Conservation (phyloP, 2,888 invertebrate species). For the Phorcus lineatus region DNA sequence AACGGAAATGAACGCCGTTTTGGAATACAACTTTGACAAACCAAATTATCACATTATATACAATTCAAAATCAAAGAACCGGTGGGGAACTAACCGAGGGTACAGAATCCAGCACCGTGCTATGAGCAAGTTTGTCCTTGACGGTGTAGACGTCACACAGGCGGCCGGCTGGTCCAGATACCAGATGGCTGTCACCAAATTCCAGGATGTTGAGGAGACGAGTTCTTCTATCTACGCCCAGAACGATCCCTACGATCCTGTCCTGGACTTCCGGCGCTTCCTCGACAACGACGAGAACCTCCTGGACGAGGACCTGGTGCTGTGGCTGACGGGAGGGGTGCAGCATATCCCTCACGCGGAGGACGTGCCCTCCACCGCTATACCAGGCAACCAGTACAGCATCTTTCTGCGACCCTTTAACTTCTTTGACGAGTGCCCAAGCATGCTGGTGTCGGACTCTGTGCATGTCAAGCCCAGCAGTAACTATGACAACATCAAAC, state of each 20-base stretch:
- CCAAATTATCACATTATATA: constrained; percentile 58
- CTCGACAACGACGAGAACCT: constrained; percentile 65
- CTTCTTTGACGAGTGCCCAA: constrained; percentile 67
- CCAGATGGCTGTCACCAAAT: constrained; percentile 63
- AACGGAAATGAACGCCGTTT: constrained; percentile 57
- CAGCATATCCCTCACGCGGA: constrained; percentile 68
- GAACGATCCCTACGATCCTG: constrained; percentile 65
- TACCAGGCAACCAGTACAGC: constrained; percentile 53
- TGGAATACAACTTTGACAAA: constrained; percentile 43
- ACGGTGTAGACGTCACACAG: constrained; percentile 46
- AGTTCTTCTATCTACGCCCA: constrained; percentile 66
- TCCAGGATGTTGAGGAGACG: constrained; percentile 63
- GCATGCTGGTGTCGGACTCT: constrained; percentile 58
- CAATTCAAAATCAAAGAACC: constrained; percentile 52
- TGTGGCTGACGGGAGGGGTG: constrained; percentile 67
- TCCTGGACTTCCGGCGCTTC: constrained; percentile 64
- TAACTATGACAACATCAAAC: constrained; percentile 33
- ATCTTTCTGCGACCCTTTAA: constrained; percentile 67
- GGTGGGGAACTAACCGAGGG: constrained; percentile 48
- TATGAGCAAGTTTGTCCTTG: constrained; percentile 54
- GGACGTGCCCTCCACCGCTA: constrained; percentile 67
- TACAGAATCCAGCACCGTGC: constrained; percentile 58
- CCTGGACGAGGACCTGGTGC: constrained; percentile 67
- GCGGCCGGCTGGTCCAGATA: constrained; percentile 65
- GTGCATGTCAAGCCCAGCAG: constrained; percentile 48